Evolutionary conservation across 2,888 invertebrate species (phyloP).

Genomic region (Xiphydria camelus): DNA sequence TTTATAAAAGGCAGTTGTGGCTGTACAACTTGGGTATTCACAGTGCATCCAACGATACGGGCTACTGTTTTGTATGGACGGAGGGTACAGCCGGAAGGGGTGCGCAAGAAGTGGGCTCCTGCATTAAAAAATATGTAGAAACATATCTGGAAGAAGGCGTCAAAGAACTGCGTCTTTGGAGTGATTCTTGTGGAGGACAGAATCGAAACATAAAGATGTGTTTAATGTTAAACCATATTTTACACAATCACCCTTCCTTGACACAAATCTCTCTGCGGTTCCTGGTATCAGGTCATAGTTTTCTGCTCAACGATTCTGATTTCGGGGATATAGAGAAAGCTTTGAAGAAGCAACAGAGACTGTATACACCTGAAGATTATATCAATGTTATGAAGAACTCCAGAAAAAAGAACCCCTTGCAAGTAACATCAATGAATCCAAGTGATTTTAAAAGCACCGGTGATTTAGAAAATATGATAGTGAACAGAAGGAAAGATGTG

Average conservation of each 20-base stretch:
- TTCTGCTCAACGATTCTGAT: constrained; percentile 29
- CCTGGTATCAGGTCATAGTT: constrained; percentile 30
- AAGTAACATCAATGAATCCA: background rate
- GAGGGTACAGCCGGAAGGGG: constrained; percentile 25
- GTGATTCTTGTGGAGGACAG: constrained; percentile 30
- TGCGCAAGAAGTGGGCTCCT: constrained; percentile 23
- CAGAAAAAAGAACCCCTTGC: constrained; percentile 22
- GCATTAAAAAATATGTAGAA: constrained; percentile 14
- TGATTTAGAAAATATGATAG: too few relatives aligned
- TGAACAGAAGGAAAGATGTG: too few relatives aligned
- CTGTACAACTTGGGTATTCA: constrained; percentile 18
- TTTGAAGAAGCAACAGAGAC: constrained; percentile 23
- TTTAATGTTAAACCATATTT: constrained; percentile 26
- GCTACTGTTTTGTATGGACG: constrained; percentile 13
- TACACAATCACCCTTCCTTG: constrained; percentile 21
- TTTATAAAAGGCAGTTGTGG: too few relatives aligned
- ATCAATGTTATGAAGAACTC: constrained; percentile 28
- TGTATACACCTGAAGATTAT: constrained; percentile 26
- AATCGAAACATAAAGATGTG: constrained; percentile 29
- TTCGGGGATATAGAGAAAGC: constrained; percentile 31
- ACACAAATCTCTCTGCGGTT: constrained; percentile 22
- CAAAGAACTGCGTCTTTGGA: constrained; percentile 17
- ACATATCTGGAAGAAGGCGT: constrained; percentile 4
- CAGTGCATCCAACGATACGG: constrained; percentile 2
- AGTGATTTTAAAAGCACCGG: too few relatives aligned